Base-by-base conservation (phyloP, 1,140 invertebrate species). In the Drosophila sturtevanti region DNA sequence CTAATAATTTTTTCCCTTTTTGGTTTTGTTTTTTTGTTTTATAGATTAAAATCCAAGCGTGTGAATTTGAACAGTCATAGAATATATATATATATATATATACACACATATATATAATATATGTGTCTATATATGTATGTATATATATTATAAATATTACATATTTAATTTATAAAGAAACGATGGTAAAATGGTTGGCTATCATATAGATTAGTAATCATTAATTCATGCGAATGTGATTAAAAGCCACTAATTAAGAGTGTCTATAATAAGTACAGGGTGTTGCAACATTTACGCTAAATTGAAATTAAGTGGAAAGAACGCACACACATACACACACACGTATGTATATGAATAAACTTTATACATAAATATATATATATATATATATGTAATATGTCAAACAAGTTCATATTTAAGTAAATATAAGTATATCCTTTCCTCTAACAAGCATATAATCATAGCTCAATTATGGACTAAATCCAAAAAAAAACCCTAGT, bases 151-250 rank as follows among this genome's bases (percentile, higher is more conserved):
- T 48, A 48, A 48, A 48, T 21, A 48, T 48, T 48, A 48, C 41
- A 48, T 48, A 48, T 48, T 48, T 48, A 48, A 48, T 48, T 48
- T 48, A 48, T 48, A 48, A 48, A 48, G 41, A 48, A 48, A 48
- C 41, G 41, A 48, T 18, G n/a, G 6, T 48, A 9, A 48, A 48
- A 48, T 48, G 16, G 41, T 48, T 11, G 41, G 41, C 41, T 48
- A 48, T 48, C 16, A 9, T 48, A 48, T 48, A 18, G 41, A 48
- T 48, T 48, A 48, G 18, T 48, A 48, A 48, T 48, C 41, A 48
- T 48, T 48, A 48, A 48, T 48, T 48, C 41, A 48, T 48, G 41
- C 41, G 41, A 21, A 48, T 48, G 16, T 21, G 41, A 48, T 48
- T 48, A 48, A 48, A 48, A 48, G 41, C 41, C 41, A 48, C 41